These are phyloP conservation scores for Melanargia galathea DNA, from an alignment of 2,888 invertebrate species.

Conservation along the genomic window DNA sequence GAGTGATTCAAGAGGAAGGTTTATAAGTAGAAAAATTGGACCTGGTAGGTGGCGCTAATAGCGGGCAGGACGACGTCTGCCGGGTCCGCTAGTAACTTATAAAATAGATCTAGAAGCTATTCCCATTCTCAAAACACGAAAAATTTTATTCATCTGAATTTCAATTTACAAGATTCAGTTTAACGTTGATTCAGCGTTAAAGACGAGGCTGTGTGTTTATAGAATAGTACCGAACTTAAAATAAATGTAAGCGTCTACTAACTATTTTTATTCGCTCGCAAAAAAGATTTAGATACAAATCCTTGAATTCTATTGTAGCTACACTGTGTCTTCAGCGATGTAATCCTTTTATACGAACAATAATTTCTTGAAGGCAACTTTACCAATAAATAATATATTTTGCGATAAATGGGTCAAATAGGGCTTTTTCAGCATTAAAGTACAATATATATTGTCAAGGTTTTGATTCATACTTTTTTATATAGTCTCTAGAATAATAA, in stretches of 20 bases:
- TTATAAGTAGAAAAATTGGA: too few relatives aligned
- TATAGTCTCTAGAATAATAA: too few relatives aligned
- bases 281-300: constrained; percentile 15
- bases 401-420: not conserved
- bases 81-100: too few relatives aligned
- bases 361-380: not conserved
- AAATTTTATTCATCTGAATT: not conserved
- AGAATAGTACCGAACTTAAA: constrained; percentile 9
- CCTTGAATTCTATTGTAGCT: constrained; percentile 9
- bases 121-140: not conserved
- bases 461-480: too few relatives aligned
- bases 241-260: constrained; percentile 5
- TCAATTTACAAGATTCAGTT: not conserved
- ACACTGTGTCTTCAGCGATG: not conserved
- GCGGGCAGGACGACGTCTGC: too few relatives aligned
- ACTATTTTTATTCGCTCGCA: constrained; percentile 10
- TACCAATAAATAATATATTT: not conserved
- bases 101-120: too few relatives aligned
- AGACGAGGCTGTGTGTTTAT: not conserved
- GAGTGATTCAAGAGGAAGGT: too few relatives aligned
- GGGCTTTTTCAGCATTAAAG: not conserved
- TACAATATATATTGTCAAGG: not conserved
- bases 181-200: not conserved
- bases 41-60: too few relatives aligned
- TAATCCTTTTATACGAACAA: not conserved